phyloP scores from a whole-genome alignment of 2,888 invertebrate species.

The Machimus atricapillus region DNA sequence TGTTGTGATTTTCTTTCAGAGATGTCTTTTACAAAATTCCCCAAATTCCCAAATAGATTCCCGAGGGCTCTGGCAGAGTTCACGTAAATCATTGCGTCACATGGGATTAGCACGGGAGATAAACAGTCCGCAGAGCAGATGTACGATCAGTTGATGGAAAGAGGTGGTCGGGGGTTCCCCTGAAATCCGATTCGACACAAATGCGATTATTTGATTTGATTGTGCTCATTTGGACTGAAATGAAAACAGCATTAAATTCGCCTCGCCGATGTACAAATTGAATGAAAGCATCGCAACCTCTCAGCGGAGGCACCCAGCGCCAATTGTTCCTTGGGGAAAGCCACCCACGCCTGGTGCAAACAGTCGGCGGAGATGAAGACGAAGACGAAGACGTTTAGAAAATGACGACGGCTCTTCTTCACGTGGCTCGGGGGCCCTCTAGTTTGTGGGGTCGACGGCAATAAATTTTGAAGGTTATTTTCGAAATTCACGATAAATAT shows the following conservation, averaged over 20 bases:
- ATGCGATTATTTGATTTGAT: slow-evolving; percentile 6
- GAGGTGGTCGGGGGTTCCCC: not conserved
- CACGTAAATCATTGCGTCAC: not conserved
- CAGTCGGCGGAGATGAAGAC: not conserved
- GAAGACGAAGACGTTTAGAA: slow-evolving; percentile 2
- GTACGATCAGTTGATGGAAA: not conserved
- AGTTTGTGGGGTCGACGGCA: not conserved
- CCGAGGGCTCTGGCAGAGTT: not conserved
- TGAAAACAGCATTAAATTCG: not conserved
- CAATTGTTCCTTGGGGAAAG: not conserved
- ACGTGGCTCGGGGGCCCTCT: not conserved
- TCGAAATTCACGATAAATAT: not conserved
- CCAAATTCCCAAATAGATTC: not conserved
- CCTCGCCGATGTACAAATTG: not conserved
- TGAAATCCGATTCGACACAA: not conserved
- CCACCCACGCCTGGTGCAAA: not conserved
- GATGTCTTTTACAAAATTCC: not conserved
- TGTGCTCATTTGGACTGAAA: not conserved
- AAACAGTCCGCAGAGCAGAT: not conserved
- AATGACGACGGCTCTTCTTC: not conserved
- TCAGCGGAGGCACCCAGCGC: not conserved
- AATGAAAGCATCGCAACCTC: not conserved
- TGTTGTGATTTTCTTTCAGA: not conserved
- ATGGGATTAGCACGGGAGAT: not conserved
- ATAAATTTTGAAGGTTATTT: slow-evolving; percentile 27